These are phyloP conservation scores for Uromys caudimaculatus DNA, from an alignment of 2,797 vertebrate genomes.

Conservation along the genomic window DNA sequence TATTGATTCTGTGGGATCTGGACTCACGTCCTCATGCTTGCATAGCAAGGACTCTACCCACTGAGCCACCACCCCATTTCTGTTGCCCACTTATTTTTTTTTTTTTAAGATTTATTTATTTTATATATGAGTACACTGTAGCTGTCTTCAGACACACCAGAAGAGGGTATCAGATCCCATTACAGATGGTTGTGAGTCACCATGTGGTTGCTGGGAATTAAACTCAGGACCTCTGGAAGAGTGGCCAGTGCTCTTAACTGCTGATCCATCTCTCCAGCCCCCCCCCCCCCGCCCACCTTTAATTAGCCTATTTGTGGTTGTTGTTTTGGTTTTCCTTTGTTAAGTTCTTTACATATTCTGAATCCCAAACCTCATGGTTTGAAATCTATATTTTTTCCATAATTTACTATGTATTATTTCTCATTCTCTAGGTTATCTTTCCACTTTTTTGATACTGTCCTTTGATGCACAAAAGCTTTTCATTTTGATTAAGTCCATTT, in stretches of 20 bases:
- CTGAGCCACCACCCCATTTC: not conserved
- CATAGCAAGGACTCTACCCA: not conserved
- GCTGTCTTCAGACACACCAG: no score
- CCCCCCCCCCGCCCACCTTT: not conserved
- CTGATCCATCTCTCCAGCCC: no score
- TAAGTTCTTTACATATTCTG: not conserved
- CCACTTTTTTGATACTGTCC: not conserved
- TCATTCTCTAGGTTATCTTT: not conserved
- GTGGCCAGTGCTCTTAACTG: no score
- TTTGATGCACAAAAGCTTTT: not conserved
- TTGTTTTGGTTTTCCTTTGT: not conserved
- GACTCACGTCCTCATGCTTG: not conserved
- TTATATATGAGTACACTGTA: no score
- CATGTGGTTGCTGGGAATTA: no score
- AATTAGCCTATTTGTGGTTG: not conserved
- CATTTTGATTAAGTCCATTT: not conserved
- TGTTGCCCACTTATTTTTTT: no score
- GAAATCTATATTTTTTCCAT: not conserved
- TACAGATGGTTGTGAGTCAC: no score
- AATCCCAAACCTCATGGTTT: not conserved
- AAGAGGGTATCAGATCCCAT: no score
- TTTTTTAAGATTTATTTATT: no score
- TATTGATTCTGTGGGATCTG: not conserved
- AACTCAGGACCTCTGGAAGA: no score
- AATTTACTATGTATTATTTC: not conserved